Evolutionary conservation across 2,797 vertebrate genomes (phyloP).

Genomic region (Neopelma chrysocephalum): DNA sequence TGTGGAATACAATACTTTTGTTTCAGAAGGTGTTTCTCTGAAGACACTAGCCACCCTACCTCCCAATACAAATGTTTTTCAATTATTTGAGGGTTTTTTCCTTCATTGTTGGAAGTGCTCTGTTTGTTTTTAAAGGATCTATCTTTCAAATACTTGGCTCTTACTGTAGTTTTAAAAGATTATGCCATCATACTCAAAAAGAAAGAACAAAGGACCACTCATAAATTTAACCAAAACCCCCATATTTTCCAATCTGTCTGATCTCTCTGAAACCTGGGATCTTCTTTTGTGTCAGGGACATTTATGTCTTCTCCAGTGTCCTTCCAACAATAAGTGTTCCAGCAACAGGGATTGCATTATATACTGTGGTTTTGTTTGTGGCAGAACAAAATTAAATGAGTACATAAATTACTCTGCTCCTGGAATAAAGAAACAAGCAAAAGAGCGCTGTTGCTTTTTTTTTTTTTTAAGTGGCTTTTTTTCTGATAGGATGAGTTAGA

Average conservation of each 20-base stretch:
- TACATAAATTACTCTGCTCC: constrained; percentile 65
- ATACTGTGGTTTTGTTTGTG: constrained; percentile 70
- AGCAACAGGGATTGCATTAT: constrained; percentile 49
- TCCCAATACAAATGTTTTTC: not conserved
- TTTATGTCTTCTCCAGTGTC: constrained; percentile 52
- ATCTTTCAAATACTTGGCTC: constrained; percentile 12
- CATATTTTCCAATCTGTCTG: constrained; percentile 28
- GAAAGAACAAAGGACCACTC: not conserved
- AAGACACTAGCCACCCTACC: not conserved
- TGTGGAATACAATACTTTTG: not conserved
- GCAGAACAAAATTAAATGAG: constrained; percentile 67
- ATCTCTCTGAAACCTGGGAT: constrained; percentile 43
- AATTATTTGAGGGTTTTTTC: not conserved
- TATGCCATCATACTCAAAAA: not conserved
- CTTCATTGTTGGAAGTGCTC: not conserved
- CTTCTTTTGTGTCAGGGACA: constrained; percentile 58
- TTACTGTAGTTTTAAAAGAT: constrained; percentile 19
- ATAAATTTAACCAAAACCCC: not conserved
- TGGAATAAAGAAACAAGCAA: constrained; percentile 52
- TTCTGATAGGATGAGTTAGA: constrained; percentile 2
- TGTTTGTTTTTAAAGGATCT: constrained; percentile 33
- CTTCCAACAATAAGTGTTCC: constrained; percentile 44
- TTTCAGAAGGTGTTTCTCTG: constrained; percentile 4
- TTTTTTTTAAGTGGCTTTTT: not conserved
- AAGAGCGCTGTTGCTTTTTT: not conserved